Evolutionary conservation across 2,888 invertebrate genomes (phyloP).

Genomic region (Frankliniella intonsa): DNA sequence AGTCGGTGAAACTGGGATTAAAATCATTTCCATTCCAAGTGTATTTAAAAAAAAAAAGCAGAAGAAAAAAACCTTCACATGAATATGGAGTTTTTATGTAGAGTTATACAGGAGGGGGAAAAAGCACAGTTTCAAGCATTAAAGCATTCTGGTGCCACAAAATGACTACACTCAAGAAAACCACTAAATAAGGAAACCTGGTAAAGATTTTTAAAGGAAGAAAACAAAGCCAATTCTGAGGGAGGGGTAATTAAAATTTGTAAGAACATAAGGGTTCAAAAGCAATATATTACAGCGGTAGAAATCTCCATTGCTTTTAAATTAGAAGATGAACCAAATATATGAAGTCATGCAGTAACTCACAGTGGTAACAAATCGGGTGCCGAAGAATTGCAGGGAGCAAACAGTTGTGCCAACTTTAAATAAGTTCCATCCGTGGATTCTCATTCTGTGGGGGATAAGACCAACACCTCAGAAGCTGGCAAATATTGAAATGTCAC

Average conservation of each 20-base stretch:
- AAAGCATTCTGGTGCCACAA: too few species aligned
- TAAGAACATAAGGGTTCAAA: neutral
- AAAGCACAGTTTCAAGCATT: neutral
- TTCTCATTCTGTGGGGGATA: conserved; percentile 17
- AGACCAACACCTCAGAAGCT: conserved; percentile 20
- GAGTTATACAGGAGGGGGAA: neutral
- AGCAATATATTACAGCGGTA: neutral
- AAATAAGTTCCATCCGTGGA: conserved; percentile 13
- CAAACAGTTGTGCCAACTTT: conserved; percentile 23
- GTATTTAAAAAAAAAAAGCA: neutral
- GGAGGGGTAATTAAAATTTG: neutral
- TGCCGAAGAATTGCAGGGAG: conserved; percentile 20
- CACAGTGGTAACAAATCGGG: conserved; percentile 24
- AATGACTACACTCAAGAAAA: neutral
- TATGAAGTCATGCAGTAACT: neutral
- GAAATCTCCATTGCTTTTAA: neutral
- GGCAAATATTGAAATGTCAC: neutral
- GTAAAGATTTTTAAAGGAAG: neutral
- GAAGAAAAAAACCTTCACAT: neutral
- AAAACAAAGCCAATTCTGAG: neutral
- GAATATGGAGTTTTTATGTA: neutral
- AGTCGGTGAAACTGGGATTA: neutral
- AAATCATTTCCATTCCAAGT: neutral
- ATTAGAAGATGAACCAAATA: neutral
- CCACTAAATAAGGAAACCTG: neutral